Conservation (phyloP, 2,888 invertebrate species). For the Antheraea yamamai region DNA sequence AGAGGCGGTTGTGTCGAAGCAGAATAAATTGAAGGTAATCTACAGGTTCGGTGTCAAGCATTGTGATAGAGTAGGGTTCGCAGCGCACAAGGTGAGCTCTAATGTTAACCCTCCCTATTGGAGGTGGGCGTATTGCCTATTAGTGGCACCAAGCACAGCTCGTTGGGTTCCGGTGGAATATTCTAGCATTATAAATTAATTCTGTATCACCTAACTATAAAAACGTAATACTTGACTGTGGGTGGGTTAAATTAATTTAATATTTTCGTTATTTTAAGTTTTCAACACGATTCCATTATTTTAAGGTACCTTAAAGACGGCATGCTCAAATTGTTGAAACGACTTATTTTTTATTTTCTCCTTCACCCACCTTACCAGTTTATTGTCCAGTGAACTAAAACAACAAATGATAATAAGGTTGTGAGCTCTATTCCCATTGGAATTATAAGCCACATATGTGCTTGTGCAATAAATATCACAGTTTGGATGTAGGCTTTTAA, state of each 20-base stretch:
- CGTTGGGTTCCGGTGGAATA: conserved; percentile 65
- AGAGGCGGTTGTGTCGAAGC: conserved; percentile 19
- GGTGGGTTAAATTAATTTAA: conserved; percentile 54
- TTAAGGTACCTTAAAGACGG: conserved; percentile 54
- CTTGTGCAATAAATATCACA: conserved; percentile 84
- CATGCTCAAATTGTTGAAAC: conserved; percentile 60
- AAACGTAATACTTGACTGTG: conserved; percentile 50
- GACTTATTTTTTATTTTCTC: conserved; percentile 38
- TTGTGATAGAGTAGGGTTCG: conserved; percentile 69
- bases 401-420: conserved; percentile 78
- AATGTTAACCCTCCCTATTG: conserved; percentile 80
- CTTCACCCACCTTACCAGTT: conserved; percentile 64
- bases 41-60: conserved; percentile 25
- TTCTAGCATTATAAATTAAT: conserved; percentile 60
- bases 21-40: conserved; percentile 16
- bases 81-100: conserved; percentile 82
- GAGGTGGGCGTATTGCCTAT: conserved; percentile 82
- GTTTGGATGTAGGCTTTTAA: conserved; percentile 83
- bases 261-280: conserved; percentile 32
- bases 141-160: conserved; percentile 79
- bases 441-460: conserved; percentile 81
- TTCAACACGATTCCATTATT: conserved; percentile 58
- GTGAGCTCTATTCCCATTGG: conserved; percentile 82
- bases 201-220: conserved; percentile 45
- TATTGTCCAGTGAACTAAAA: conserved; percentile 66